Evolutionary conservation across 1,140 invertebrate genomes (phyloP).

Genomic region (Euwallacea similis): DNA sequence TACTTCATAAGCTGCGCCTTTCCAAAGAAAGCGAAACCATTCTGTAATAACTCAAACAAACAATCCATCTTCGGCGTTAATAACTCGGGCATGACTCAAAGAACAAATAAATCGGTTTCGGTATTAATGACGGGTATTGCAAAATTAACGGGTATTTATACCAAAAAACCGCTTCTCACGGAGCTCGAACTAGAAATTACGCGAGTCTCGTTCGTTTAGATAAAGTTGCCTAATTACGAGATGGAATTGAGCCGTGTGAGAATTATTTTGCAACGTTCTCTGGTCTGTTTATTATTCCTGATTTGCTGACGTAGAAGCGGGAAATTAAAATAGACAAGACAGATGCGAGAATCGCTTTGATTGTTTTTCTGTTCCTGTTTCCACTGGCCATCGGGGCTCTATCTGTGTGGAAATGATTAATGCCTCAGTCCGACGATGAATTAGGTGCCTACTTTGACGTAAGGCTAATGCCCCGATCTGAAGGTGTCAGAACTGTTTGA

Average conservation of each 20-base stretch:
- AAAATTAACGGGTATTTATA: conserved; percentile 5
- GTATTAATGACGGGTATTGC: background rate
- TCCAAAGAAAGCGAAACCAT: too few species aligned
- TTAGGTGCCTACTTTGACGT: too few species aligned
- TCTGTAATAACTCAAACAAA: too few species aligned
- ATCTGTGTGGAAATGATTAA: conserved; percentile 5
- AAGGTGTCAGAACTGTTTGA: too few species aligned
- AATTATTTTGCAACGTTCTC: conserved; percentile 11
- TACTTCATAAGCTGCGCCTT: too few species aligned
- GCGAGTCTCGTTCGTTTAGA: background rate
- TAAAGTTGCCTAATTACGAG: conserved; percentile 14
- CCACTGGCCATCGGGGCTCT: background rate
- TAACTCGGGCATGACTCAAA: too few species aligned
- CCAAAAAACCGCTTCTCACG: conserved; percentile 8
- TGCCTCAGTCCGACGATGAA: background rate
- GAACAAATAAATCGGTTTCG: too few species aligned
- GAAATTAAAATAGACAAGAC: conserved; percentile 25
- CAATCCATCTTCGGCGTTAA: too few species aligned
- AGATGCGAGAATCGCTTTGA: conserved; percentile 20
- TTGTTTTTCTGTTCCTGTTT: conserved; percentile 18
- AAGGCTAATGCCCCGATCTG: too few species aligned
- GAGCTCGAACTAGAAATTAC: conserved; percentile 6
- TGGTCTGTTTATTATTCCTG: conserved; percentile 19
- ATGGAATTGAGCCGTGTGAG: conserved; percentile 18
- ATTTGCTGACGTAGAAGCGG: conserved; percentile 10